Evolutionary conservation across 2,113 vertebrate genomes (phyloP).

Genomic region (Odontophorus gujanensis): DNA sequence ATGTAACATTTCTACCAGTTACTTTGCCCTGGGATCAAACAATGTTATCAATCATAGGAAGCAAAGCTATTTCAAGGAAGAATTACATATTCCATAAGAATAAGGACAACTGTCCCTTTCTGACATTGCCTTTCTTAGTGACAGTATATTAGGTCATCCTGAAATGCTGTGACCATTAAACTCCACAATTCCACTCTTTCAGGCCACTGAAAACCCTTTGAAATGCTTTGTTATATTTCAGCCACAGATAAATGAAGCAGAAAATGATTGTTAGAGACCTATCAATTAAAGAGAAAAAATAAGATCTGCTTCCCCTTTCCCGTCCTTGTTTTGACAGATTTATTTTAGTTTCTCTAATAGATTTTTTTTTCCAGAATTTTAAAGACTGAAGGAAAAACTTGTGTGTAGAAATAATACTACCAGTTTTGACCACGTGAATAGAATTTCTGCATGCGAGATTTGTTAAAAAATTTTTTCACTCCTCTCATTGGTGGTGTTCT

Average conservation of each 20-base stretch:
- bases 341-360: slow-evolving; percentile 19
- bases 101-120: neutral
- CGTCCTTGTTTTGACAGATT: slow-evolving; percentile 38
- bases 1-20: neutral
- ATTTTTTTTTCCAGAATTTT: neutral
- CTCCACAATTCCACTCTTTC: slow-evolving; percentile 11
- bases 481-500: neutral
- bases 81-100: neutral
- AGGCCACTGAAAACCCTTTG: slow-evolving; percentile 39
- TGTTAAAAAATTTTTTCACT: slow-evolving; percentile 7
- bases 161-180: slow-evolving; percentile 17
- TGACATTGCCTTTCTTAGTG: slow-evolving; percentile 8
- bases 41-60: neutral
- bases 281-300: slow-evolving; percentile 43
- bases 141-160: neutral
- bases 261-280: slow-evolving; percentile 41
- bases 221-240: slow-evolving; percentile 56
- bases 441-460: slow-evolving; percentile 12
- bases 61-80: slow-evolving; percentile 1
- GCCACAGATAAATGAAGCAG: slow-evolving; percentile 57
- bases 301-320: neutral
- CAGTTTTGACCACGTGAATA: slow-evolving; percentile 44
- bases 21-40: neutral
- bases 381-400: slow-evolving; percentile 21
- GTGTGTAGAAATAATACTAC: slow-evolving; percentile 2